Base-by-base conservation (phyloP, 37 sponge, comb jelly and placozoan species). In the Axinella damicornis region DNA sequence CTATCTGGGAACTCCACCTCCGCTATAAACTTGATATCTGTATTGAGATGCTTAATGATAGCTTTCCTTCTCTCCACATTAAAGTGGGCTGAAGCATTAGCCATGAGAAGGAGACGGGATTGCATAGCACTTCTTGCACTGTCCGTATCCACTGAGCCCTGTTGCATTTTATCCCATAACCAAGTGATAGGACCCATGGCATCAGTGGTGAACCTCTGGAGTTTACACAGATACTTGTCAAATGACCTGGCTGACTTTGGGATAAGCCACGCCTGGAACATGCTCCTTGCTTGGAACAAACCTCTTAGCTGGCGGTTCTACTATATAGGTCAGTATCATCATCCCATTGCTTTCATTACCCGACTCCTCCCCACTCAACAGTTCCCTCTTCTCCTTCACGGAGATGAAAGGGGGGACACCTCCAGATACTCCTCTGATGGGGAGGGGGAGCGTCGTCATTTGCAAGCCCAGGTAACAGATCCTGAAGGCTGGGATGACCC, bases 11-110 rank as follows among this genome's bases (percentile, higher is more conserved):
- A 80, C 34, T 80, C 69, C 13, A 2, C 69, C 53, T 69, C 69
- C 1, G 69, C 81, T 56, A 80, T 36, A 32, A 36, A 34, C 69
- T 68, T 80, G 5, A 80, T 54, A 34, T 80, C 69, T 1, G 22
- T 54, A 35, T 80, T 80, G 32, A 68, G 57, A 56, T 80, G 69
- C 65, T 67, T 80, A 57, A 80, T 36, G 1, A 80, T 18, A 11
- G 56, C 54, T 21, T 53, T 80, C 35, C 81, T 80, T 22, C 81
- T 63, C 57, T 80, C 81, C 56, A 68, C 46, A 21, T 28, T 34
- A 35, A 80, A 67, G 69, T 80, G 81, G 17, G 81, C 81, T 68
- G 81, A 30, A 21, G 69, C 81, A 68, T 80, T 80, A 31, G 57
- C 69, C 57, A 67, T 4, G 4, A 80, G 28, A 15, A 1, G 4